Conservation (phyloP, 1,140 invertebrate genomes). For the Drosophila malerkotliana region DNA sequence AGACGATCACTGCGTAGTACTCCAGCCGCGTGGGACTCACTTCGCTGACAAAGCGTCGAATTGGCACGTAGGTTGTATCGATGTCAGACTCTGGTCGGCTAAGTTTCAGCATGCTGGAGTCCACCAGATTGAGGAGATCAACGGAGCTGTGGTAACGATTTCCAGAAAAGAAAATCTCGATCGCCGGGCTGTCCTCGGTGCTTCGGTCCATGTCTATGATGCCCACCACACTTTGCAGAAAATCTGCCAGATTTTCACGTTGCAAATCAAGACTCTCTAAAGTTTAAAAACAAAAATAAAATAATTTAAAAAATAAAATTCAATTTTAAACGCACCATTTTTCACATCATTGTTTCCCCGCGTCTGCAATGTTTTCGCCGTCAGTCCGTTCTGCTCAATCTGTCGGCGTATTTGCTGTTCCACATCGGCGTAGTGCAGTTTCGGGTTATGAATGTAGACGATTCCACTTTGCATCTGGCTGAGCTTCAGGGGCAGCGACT, state of each 20-base stretch:
- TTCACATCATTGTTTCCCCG: constrained; percentile 35
- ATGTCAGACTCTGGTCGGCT: constrained; percentile 33
- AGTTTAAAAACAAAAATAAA: not conserved
- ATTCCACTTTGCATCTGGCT: constrained; percentile 48
- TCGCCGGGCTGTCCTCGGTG: constrained; percentile 11
- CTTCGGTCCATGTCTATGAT: constrained; percentile 53
- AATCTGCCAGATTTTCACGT: constrained; percentile 62
- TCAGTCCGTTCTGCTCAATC: constrained; percentile 56
- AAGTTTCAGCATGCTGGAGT: constrained; percentile 60
- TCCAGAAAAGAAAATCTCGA: constrained; percentile 60
- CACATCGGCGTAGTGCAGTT: constrained; percentile 39
- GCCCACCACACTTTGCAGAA: constrained; percentile 68
- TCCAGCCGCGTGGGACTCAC: constrained; percentile 68
- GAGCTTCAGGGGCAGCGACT: constrained; percentile 49
- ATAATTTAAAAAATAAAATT: not conserved
- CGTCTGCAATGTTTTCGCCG: constrained; percentile 33
- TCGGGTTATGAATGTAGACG: constrained; percentile 66
- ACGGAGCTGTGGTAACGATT: constrained; percentile 81
- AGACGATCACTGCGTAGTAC: constrained; percentile 71
- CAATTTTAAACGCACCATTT: constrained; percentile 28
- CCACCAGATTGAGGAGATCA: constrained; percentile 69
- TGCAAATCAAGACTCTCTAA: constrained; percentile 60
- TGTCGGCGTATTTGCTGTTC: constrained; percentile 55
- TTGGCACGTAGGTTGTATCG: constrained; percentile 61
- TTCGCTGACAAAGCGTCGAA: constrained; percentile 62